A percentile compares a stretch with the other conserved stretches of the same genome.
phyloP scores from a whole-genome alignment of 1,140 invertebrate genomes.

The Apis mellifera region Amel_HAv3.1 CM009944.2:8239501-8240000 shows the following conservation, averaged over 20 bases:
- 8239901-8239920: no score
- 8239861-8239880: neutral
- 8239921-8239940: slow-evolving; percentile 77
- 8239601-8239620: slow-evolving; percentile 35
- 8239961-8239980: slow-evolving; percentile 75
- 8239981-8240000: slow-evolving; percentile 67
- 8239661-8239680: slow-evolving; percentile 77
- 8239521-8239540: slow-evolving; percentile 60
- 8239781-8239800: slow-evolving; percentile 74
- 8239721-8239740: slow-evolving; percentile 79
- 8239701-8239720: slow-evolving; percentile 82
- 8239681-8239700: slow-evolving; percentile 79
- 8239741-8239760: slow-evolving; percentile 77
- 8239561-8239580: slow-evolving; percentile 67
- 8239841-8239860: neutral
- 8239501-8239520: slow-evolving; percentile 36
- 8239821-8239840: slow-evolving; percentile 69
- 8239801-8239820: slow-evolving; percentile 79
- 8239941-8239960: slow-evolving; percentile 82
- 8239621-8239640: slow-evolving; percentile 60
- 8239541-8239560: slow-evolving; percentile 63
- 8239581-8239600: slow-evolving; percentile 48
- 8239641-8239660: slow-evolving; percentile 78
- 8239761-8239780: slow-evolving; percentile 75
- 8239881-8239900: neutral